phyloP scores from a whole-genome alignment of 92 coral and sea anemone genomes.

The Epizoanthus fatuus region DNA sequence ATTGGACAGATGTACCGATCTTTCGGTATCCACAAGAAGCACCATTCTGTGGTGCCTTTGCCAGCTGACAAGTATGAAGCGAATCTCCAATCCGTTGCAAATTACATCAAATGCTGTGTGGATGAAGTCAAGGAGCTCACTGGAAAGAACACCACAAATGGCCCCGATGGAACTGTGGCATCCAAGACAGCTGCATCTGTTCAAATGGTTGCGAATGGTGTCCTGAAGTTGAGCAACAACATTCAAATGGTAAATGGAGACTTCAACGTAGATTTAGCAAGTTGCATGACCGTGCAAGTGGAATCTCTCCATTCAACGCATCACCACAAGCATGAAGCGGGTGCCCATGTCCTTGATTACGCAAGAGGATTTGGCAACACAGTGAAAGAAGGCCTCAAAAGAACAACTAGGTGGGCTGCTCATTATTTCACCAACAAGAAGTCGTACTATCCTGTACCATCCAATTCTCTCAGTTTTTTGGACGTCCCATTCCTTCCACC shows the following conservation, averaged over 20 bases:
- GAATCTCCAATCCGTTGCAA: constrained; percentile 44
- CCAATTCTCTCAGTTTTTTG: constrained; percentile 29
- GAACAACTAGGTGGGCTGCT: constrained; percentile 68
- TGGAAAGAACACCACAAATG: constrained; percentile 51
- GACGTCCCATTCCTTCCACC: constrained; percentile 63
- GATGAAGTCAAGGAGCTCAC: constrained; percentile 56
- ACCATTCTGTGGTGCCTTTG: constrained; percentile 33
- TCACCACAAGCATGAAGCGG: constrained; percentile 65
- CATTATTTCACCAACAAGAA: constrained; percentile 65
- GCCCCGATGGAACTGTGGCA: constrained; percentile 64
- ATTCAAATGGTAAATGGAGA: constrained; percentile 23
- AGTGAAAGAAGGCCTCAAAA: constrained; percentile 57
- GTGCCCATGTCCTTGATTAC: constrained; percentile 67
- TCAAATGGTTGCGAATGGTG: constrained; percentile 60
- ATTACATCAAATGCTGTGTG: constrained; percentile 48
- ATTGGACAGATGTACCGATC: constrained; percentile 57
- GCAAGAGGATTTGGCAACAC: constrained; percentile 51
- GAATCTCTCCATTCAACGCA: constrained; percentile 63
- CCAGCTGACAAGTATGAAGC: constrained; percentile 57
- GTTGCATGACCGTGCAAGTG: constrained; percentile 64
- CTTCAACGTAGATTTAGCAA: constrained; percentile 35
- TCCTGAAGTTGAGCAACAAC: constrained; percentile 31
- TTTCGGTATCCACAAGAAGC: constrained; percentile 65
- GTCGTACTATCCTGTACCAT: constrained; percentile 63
- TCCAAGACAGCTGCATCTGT: constrained; percentile 60